These are phyloP conservation scores for Lasioglossum leucozonium DNA, from an alignment of 2,888 invertebrate genomes.

Conservation along the genomic window DNA sequence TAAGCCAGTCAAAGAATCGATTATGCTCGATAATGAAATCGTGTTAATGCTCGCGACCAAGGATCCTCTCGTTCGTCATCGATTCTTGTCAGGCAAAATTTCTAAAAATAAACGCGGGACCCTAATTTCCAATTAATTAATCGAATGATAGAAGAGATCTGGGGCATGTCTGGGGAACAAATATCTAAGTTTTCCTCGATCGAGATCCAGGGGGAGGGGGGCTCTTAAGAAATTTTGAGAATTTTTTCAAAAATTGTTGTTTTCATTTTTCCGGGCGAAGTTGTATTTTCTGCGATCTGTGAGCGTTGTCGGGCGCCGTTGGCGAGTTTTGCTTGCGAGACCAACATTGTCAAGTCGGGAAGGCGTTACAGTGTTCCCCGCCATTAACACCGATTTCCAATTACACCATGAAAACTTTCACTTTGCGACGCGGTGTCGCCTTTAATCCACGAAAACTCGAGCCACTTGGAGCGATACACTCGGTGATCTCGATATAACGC, in stretches of 20 bases:
- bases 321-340: not conserved
- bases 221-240: not conserved
- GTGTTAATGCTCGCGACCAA: constrained; percentile 20
- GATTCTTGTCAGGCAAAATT: not conserved
- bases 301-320: not conserved
- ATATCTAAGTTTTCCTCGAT: not conserved
- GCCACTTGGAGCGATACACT: constrained; percentile 41
- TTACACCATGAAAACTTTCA: constrained; percentile 39
- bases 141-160: not conserved
- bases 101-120: not conserved
- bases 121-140: not conserved
- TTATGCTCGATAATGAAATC: constrained; percentile 46
- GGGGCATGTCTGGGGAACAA: not conserved
- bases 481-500: constrained; percentile 60
- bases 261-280: not conserved
- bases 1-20: constrained; percentile 64
- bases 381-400: constrained; percentile 27
- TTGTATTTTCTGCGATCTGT: not conserved
- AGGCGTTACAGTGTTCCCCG: not conserved
- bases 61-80: not conserved
- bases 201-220: no score
- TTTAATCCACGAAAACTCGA: constrained; percentile 59
- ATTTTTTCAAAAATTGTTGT: not conserved
- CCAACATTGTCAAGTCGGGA: not conserved
- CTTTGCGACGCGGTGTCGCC: constrained; percentile 43